A percentile compares a stretch with the other conserved stretches of the same genome.
Evolutionary conservation across 2,797 vertebrate species (phyloP).

Genomic region (Falco biarmicus): DNA sequence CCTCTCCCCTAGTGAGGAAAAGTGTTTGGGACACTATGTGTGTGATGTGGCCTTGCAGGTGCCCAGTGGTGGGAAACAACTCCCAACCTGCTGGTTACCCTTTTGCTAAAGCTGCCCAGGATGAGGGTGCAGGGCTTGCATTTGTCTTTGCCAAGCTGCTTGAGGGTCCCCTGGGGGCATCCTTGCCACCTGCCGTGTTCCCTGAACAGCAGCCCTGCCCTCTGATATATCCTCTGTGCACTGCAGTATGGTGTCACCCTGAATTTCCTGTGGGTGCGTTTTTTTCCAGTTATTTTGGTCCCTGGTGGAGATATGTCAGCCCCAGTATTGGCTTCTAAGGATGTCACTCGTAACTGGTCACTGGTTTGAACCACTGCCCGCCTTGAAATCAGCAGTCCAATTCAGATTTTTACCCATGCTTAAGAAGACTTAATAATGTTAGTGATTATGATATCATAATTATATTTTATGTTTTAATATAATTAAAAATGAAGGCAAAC

Average conservation of each 20-base stretch:
- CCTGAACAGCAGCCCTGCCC: not conserved
- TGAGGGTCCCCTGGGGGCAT: not conserved
- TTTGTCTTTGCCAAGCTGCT: not conserved
- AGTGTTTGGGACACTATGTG: accelerated
- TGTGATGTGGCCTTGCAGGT: not conserved
- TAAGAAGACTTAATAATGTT: not conserved
- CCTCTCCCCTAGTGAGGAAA: not conserved
- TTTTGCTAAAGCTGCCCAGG: not conserved
- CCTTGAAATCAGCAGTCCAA: not conserved
- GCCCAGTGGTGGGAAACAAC: not conserved
- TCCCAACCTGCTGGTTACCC: not conserved
- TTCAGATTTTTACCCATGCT: not conserved
- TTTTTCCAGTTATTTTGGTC: not conserved
- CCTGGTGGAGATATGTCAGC: not conserved
- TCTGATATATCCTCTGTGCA: not conserved
- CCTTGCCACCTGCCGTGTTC: not conserved
- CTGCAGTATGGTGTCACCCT: accelerated
- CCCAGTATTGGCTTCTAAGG: not conserved
- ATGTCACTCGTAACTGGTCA: not conserved
- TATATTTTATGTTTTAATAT: not conserved
- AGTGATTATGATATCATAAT: not conserved
- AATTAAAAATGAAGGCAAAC: not conserved
- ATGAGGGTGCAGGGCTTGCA: not conserved
- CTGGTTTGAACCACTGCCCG: not conserved
- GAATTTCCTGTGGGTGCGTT: not conserved